A percentile compares a stretch with the other conserved stretches of the same genome.
phyloP scores from a whole-genome alignment of 2,888 invertebrate genomes.

The Muschampia plurimacula region DNA sequence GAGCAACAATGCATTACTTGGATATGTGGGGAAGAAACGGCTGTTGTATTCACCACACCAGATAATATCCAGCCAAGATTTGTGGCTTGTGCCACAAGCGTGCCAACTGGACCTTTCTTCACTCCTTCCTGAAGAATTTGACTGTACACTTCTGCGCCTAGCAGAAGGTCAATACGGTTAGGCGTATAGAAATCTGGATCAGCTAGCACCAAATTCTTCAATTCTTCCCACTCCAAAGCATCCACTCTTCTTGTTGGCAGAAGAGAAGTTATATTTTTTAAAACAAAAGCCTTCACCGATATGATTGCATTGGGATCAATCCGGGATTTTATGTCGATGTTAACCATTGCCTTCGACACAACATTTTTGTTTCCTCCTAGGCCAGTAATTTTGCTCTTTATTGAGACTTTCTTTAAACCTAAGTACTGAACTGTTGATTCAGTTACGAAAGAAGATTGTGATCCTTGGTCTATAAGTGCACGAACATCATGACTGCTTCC shows the following conservation, averaged over 20 bases:
- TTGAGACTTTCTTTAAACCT: slow-evolving; percentile 38
- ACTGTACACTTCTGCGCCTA: slow-evolving; percentile 48
- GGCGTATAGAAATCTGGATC: slow-evolving; percentile 43
- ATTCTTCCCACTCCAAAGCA: background rate
- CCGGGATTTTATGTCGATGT: slow-evolving; percentile 6
- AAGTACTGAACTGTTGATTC: slow-evolving; percentile 43
- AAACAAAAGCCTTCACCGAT: slow-evolving; percentile 11
- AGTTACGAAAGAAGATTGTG: slow-evolving; percentile 47
- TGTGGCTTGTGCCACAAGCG: slow-evolving; percentile 16
- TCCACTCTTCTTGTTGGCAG: slow-evolving; percentile 13
- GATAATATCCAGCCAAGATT: slow-evolving; percentile 23
- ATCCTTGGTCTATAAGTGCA: slow-evolving; percentile 49
- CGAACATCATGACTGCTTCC: slow-evolving; percentile 37
- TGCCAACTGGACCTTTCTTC: slow-evolving; percentile 10
- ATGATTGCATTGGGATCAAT: background rate
- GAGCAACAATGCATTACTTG: slow-evolving; percentile 26
- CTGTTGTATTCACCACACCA: slow-evolving; percentile 3
- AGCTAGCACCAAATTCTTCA: slow-evolving; percentile 26
- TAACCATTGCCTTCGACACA: slow-evolving; percentile 7
- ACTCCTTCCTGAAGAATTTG: slow-evolving; percentile 44
- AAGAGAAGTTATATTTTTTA: slow-evolving; percentile 19
- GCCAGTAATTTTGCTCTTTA: slow-evolving; percentile 20
- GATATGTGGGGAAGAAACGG: background rate
- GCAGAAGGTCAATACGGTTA: slow-evolving; percentile 44
- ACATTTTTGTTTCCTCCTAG: slow-evolving; percentile 13